Evolutionary conservation across 2,888 invertebrate genomes (phyloP).

Genomic region (Parascotia fuliginaria): DNA sequence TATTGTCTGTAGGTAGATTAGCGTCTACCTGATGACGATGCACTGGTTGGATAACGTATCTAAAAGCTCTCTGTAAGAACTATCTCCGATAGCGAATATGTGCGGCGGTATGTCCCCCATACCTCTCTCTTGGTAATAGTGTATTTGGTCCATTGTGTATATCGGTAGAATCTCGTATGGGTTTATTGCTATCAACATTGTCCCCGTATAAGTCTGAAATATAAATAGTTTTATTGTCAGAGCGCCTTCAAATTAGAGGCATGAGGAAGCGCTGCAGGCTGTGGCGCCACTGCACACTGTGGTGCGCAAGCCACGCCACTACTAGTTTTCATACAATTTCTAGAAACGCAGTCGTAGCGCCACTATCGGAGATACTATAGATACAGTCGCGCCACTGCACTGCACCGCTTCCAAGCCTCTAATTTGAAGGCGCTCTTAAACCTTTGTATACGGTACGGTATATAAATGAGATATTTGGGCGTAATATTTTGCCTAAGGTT

Average conservation of each 20-base stretch:
- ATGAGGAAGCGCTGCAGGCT: too few species aligned
- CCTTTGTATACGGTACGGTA: too few species aligned
- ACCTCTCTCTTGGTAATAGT: constrained; percentile 92
- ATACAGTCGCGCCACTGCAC: too few species aligned
- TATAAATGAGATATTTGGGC: too few species aligned
- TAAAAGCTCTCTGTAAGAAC: constrained; percentile 93
- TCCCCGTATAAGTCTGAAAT: constrained; percentile 96
- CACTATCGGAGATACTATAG: too few species aligned
- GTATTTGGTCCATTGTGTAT: constrained; percentile 95
- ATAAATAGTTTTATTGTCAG: neutral
- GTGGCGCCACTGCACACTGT: too few species aligned
- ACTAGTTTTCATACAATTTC: too few species aligned
- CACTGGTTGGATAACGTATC: constrained; percentile 93
- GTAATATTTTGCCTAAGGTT: too few species aligned
- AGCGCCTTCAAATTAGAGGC: neutral
- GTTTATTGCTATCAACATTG: constrained; percentile 97
- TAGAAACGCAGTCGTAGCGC: too few species aligned
- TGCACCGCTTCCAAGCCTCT: too few species aligned
- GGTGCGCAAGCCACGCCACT: too few species aligned
- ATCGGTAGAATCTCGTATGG: constrained; percentile 98
- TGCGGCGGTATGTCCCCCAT: constrained; percentile 96
- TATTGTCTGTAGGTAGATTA: neutral
- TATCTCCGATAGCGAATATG: constrained; percentile 98
- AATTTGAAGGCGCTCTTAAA: too few species aligned
- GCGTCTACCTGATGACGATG: constrained; percentile 93